phyloP scores from a whole-genome alignment of 1,140 invertebrate genomes.

The Amphibalanus amphitrite region DNA sequence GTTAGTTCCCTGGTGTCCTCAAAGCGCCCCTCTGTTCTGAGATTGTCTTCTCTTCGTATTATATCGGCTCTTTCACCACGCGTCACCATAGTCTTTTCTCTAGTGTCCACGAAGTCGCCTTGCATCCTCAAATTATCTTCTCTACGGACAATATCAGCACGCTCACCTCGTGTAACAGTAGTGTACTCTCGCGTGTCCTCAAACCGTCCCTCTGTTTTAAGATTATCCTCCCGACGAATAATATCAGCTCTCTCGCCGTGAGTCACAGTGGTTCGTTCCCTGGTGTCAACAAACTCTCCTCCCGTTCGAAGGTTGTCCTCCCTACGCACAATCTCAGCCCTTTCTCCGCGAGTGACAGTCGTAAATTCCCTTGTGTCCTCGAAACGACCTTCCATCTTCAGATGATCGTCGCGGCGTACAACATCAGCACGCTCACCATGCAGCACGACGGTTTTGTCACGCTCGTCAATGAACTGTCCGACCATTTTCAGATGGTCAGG shows the following conservation, averaged over 20 bases:
- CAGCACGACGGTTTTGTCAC: neutral
- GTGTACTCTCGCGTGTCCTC: slow-evolving; percentile 5
- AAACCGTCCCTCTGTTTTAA: slow-evolving; percentile 38
- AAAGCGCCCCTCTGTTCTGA: neutral
- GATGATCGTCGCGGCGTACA: slow-evolving; percentile 33
- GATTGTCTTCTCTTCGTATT: slow-evolving; percentile 10
- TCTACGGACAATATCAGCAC: slow-evolving; percentile 19
- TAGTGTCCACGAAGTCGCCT: slow-evolving; percentile 28
- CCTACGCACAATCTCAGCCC: slow-evolving; percentile 26
- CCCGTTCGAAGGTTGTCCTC: slow-evolving; percentile 36
- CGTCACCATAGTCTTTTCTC: slow-evolving; percentile 4
- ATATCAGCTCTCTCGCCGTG: slow-evolving; percentile 23
- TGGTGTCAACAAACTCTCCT: slow-evolving; percentile 26
- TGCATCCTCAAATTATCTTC: slow-evolving; percentile 37
- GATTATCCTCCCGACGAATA: slow-evolving; percentile 30
- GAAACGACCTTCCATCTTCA: slow-evolving; percentile 34
- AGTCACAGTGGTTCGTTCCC: slow-evolving; percentile 18
- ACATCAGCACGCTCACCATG: slow-evolving; percentile 23
- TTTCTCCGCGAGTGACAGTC: slow-evolving; percentile 22
- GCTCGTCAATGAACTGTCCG: slow-evolving; percentile 13
- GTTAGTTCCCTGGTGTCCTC: neutral
- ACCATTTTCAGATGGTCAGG: slow-evolving; percentile 12
- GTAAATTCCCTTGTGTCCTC: slow-evolving; percentile 8
- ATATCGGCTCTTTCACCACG: slow-evolving; percentile 9
- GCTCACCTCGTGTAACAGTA: slow-evolving; percentile 20